phyloP scores from a whole-genome alignment of 2,797 vertebrate genomes.

The Odontamblyopus rebecca region DNA sequence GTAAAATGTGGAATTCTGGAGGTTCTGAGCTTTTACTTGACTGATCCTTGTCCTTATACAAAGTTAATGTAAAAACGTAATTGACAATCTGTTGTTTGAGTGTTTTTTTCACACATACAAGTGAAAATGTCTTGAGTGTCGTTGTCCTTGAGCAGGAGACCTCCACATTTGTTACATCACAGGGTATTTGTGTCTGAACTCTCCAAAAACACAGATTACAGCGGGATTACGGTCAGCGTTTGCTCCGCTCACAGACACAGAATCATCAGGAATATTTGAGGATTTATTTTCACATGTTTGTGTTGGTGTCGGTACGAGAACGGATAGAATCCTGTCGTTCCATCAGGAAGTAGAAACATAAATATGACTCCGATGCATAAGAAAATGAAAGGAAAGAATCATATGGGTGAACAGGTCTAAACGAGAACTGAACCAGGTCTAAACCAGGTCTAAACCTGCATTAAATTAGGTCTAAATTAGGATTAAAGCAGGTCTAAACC shows the following conservation, averaged over 20 bases:
- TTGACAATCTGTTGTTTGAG: too few relatives aligned
- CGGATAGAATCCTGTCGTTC: too few relatives aligned
- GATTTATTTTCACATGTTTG: not conserved
- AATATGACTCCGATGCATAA: too few relatives aligned
- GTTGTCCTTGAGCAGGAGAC: too few relatives aligned
- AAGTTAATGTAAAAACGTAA: too few relatives aligned
- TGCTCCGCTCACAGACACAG: conserved; percentile 14
- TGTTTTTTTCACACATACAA: too few relatives aligned
- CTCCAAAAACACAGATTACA: conserved; percentile 62
- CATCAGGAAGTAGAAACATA: not conserved
- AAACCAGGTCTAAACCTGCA: not conserved
- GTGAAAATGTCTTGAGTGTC: too few relatives aligned
- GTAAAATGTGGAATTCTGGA: too few relatives aligned
- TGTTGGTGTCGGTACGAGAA: not conserved
- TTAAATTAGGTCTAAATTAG: not conserved
- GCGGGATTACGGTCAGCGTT: conserved; percentile 32
- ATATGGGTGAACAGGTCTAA: not conserved
- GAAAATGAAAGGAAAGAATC: not conserved
- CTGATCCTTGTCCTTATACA: too few relatives aligned
- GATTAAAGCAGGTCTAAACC: not conserved
- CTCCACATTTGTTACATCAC: conserved; percentile 42
- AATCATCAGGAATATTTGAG: not conserved
- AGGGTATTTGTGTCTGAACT: conserved; percentile 17
- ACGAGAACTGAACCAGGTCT: too few relatives aligned
- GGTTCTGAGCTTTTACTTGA: too few relatives aligned